Evolutionary conservation across 1,140 invertebrate genomes (phyloP).

Genomic region (Psilanteris sp.): DNA sequence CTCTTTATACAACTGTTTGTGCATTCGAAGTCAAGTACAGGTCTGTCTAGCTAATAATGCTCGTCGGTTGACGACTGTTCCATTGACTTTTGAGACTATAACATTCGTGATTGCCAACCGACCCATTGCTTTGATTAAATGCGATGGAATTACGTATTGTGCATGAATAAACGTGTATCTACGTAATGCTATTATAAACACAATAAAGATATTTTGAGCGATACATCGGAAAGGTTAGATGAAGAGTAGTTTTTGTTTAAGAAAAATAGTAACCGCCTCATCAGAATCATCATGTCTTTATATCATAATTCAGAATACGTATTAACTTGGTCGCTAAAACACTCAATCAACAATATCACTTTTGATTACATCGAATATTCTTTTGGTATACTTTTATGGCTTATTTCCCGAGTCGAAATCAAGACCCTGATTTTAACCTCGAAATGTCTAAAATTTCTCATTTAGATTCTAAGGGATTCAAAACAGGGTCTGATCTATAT

Average conservation of each 20-base stretch:
- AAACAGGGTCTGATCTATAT: no score
- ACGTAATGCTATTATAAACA: slow-evolving; percentile 9
- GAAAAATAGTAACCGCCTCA: no score
- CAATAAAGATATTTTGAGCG: slow-evolving; percentile 2
- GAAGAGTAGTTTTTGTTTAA: background rate
- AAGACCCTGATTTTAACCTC: no score
- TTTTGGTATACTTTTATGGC: no score
- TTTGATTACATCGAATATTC: no score
- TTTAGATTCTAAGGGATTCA: no score
- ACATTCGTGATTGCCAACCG: slow-evolving; percentile 40
- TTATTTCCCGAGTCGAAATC: no score
- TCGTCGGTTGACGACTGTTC: slow-evolving; percentile 45
- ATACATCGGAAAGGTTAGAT: background rate
- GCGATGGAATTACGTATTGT: slow-evolving; percentile 31
- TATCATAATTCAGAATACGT: no score
- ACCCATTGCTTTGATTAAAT: slow-evolving; percentile 44
- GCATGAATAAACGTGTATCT: slow-evolving; percentile 1
- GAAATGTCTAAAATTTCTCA: no score
- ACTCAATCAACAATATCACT: no score
- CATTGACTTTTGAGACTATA: slow-evolving; percentile 59
- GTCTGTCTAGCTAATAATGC: slow-evolving; percentile 52
- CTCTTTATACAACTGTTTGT: slow-evolving; percentile 61
- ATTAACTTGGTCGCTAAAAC: no score
- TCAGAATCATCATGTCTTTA: no score
- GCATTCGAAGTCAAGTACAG: slow-evolving; percentile 47